A percentile compares a stretch with the other conserved stretches of the same genome.
Evolutionary conservation across 2,888 invertebrate species (phyloP).

Genomic region (Ennomos quercinarius): DNA sequence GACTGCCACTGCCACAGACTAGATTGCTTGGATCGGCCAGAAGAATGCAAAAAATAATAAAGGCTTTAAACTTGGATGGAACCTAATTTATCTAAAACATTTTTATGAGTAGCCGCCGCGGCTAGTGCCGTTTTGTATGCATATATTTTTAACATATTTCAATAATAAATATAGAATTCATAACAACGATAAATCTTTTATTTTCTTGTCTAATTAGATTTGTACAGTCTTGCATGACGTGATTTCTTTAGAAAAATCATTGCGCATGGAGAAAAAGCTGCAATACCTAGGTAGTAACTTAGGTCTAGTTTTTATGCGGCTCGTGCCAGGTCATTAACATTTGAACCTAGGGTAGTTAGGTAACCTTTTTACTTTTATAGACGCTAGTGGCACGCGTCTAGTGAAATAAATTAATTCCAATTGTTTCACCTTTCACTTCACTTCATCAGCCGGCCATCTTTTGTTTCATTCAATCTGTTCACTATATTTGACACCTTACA

Average conservation of each 20-base stretch:
- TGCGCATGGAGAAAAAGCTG: neutral
- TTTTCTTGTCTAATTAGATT: too few relatives aligned
- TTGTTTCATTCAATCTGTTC: neutral
- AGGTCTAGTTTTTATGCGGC: conserved; percentile 5
- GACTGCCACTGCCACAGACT: conserved; percentile 31
- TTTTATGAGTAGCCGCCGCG: too few relatives aligned
- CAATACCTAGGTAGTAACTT: neutral
- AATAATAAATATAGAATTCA: too few relatives aligned
- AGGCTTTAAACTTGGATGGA: too few relatives aligned
- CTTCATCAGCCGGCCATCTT: too few relatives aligned
- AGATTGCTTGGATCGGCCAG: conserved; percentile 29
- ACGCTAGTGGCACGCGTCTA: conserved; percentile 4
- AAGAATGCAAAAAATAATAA: conserved; percentile 13
- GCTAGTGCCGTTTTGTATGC: too few relatives aligned
- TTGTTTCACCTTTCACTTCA: too few relatives aligned
- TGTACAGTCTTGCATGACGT: too few relatives aligned
- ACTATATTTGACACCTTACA: too few relatives aligned
- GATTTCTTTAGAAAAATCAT: conserved; percentile 1
- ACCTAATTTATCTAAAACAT: too few relatives aligned
- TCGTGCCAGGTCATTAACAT: conserved; percentile 25
- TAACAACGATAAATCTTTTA: too few relatives aligned
- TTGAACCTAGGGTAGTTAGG: conserved; percentile 15
- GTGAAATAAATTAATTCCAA: conserved; percentile 2
- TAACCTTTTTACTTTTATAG: conserved; percentile 4
- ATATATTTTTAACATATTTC: too few relatives aligned